Conservation (phyloP, 2,113 vertebrate genomes). For the Mustela lutreola region DNA sequence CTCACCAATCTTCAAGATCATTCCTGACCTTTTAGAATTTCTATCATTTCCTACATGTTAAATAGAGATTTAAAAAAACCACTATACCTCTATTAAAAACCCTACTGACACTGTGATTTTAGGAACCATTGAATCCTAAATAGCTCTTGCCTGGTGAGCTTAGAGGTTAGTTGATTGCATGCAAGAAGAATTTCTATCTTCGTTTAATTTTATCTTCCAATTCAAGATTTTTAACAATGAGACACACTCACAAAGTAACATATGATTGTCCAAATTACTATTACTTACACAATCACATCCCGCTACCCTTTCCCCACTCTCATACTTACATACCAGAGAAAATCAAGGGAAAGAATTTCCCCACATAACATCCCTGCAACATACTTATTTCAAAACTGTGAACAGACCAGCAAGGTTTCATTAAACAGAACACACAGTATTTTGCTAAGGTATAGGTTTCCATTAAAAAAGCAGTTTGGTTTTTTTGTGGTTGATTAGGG, state of each 20-base stretch:
- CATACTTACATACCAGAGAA: neutral
- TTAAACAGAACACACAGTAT: neutral
- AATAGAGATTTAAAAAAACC: neutral
- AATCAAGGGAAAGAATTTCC: neutral
- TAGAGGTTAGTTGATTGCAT: neutral
- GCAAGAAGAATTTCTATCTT: constrained; percentile 17
- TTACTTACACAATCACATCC: neutral
- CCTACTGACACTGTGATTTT: neutral
- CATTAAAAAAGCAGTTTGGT: neutral
- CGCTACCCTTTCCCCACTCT: neutral
- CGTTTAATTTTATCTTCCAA: neutral
- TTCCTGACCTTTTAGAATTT: constrained; percentile 16
- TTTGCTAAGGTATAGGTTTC: constrained; percentile 15
- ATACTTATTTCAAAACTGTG: constrained; percentile 38
- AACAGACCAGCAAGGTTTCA: neutral
- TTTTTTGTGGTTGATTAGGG: neutral
- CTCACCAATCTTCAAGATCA: constrained; percentile 36
- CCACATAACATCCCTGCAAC: neutral
- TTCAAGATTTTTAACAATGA: neutral
- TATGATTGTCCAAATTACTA: neutral
- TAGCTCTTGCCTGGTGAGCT: neutral
- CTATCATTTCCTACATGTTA: constrained; percentile 8
- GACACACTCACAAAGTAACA: constrained; percentile 30
- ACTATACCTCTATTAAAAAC: neutral
- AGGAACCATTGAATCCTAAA: neutral